Base-by-base conservation (phyloP, 1,140 invertebrate genomes). In the Magallana ariakensis region DNA sequence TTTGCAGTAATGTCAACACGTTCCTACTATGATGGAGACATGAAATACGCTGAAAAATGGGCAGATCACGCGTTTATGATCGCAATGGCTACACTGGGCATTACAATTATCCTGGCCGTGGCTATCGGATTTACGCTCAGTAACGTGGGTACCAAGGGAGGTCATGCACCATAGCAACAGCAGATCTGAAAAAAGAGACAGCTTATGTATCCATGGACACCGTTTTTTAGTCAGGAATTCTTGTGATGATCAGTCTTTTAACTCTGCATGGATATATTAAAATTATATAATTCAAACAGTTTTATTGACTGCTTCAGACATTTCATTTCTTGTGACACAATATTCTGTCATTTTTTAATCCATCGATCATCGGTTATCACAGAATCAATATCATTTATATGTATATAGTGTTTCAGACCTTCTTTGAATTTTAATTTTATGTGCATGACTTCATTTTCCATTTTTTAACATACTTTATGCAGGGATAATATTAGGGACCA, bases 1-100 rank as follows among this genome's bases (percentile, higher is more conserved):
- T 88, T 90, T 91, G 70, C 90, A 93, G 93, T 91, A n/a, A 90
- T 93, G 90, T 93, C 93, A 56, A 81, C 81, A 19, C 87, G 92
- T 33, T 87, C 92, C 0, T 94, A 92, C 84, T 86, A 58, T n/a
- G 85, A 90, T 46, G 93, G 92, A 11, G 93, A 94, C 83, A 53
- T 93, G 9, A 92, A 89, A 53, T 93, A 91, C 81, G 90, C 93
- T 3, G 22, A 90, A 11, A 94, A 94, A 81, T 94, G 93, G 93
- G 91, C 90, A 46, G 86, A 89, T 80, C 92, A 94, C 70, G 88
- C 93, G 5, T 92, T 94, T 54, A 89, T 92, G 66, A 85, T 88
- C n/a, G 85, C 90, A 26, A 92, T 93, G 90, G 89, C 92, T n/a
- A 91, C 91, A 11, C 89, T 94, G 22, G 91, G 92, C 13, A 86